Evolutionary conservation across 1,140 invertebrate genomes (phyloP).

Genomic region (Diabrotica virgifera): DNA sequence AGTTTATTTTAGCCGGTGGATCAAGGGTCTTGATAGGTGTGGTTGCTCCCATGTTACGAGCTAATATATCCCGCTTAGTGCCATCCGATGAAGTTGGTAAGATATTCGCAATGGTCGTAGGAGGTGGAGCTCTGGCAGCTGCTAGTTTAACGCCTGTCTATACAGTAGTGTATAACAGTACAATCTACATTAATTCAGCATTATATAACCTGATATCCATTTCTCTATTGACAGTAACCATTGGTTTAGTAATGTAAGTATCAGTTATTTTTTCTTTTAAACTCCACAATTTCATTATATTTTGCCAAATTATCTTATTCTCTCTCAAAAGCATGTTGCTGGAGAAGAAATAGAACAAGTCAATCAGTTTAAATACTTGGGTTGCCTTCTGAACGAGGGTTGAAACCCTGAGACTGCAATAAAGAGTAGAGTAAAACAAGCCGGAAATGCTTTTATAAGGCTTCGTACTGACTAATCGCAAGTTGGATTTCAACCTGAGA

Average conservation of each 20-base stretch:
- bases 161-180: constrained; percentile 57
- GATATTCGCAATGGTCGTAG: constrained; percentile 31
- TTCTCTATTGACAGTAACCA: neutral
- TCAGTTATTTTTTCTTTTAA: no score
- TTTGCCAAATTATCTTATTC: no score
- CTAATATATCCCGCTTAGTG: constrained; percentile 63
- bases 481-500: no score
- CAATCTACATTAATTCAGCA: constrained; percentile 53
- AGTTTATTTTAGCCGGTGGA: constrained; percentile 45
- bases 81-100: constrained; percentile 62
- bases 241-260: neutral
- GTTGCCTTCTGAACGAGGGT: no score
- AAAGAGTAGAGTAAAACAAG: no score
- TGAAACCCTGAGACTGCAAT: no score
- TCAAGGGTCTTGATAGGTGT: constrained; percentile 56
- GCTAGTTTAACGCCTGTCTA: constrained; percentile 59
- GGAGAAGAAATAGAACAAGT: no score
- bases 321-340: no score
- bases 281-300: no score
- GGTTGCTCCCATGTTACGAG: constrained; percentile 60
- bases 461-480: no score
- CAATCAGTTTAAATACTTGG: no score
- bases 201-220: constrained; percentile 55
- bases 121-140: constrained; percentile 40
- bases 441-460: no score